Evolutionary conservation across 1,140 invertebrate genomes (phyloP), one percentile per base, ranked within the genome.

Genomic region (Fopius arisanus): DNA sequence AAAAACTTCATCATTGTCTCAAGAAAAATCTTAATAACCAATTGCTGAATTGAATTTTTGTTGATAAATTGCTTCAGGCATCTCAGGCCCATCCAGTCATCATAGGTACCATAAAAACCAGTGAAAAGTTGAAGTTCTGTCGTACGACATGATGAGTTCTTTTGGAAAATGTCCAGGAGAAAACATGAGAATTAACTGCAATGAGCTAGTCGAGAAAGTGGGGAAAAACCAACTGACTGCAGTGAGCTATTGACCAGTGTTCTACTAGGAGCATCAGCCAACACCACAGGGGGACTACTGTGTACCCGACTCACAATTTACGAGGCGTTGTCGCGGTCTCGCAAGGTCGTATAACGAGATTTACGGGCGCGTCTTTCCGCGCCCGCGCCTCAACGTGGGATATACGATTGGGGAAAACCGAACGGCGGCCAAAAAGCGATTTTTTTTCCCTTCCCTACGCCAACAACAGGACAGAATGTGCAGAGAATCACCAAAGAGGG

Each of bases 301-400:
- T 16, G 43, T 48, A n/a, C 43, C 16, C 29, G 26, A 68, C 29
- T 75, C 23, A 67, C 68, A 72, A 72, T 75, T 75, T 74, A 75
- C 70, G 74, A 75, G 29, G 51, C 74, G 70, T 72, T 75, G 74
- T 72, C 74, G 69, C 33, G 69, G 70, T 72, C 70, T 67, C 40
- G 51, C 66, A 69, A 72, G 70, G 65, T 75, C 74, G 70, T 72
- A 75, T 75, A 75, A 67, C 51, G 31, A 75, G 70, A 75, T 75
- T 75, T 75, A 75, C 65, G 74, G 48, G 6, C 48, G 26, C 59
- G 28, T 71, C 65, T 70, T 69, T 63, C 59, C 73, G 67, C 73
- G 54, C 40, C 28, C 62, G 37, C 67, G 12, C 62, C 48, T 29
- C 10, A 67, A 43, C 28, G 51, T 40, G 28, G 48, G n/a, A 75